Percentiles rank a stretch among this genome's conserved stretches.
Evolutionary conservation across 2,113 vertebrate species (phyloP).

Genomic region (Sorex araneus): DNA sequence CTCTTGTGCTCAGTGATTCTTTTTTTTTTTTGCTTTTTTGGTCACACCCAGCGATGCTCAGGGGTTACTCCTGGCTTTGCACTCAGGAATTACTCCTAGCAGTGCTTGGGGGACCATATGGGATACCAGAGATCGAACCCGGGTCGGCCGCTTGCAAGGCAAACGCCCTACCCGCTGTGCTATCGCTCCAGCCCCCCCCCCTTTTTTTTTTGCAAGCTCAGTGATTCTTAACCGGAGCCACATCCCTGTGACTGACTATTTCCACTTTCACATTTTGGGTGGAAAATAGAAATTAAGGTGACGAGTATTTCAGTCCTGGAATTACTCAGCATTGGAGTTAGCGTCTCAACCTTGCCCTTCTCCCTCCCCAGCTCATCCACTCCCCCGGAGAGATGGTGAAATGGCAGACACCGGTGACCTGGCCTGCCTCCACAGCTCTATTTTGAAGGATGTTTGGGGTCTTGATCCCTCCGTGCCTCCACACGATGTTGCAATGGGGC

Average conservation of each 20-base stretch:
- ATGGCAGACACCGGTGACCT: background rate
- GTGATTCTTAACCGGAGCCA: background rate
- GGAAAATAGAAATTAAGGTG: background rate
- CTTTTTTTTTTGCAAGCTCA: too few species aligned
- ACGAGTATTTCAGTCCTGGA: background rate
- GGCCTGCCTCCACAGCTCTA: background rate
- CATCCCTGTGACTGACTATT: background rate
- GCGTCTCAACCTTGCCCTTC: background rate
- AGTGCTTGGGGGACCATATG: too few species aligned
- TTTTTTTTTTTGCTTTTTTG: too few species aligned
- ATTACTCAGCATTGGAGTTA: conserved; percentile 20
- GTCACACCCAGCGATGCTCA: too few species aligned
- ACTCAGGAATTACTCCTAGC: too few species aligned
- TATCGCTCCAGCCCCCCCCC: too few species aligned
- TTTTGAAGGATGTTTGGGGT: conserved; percentile 11
- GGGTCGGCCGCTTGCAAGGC: too few species aligned
- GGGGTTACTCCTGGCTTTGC: too few species aligned
- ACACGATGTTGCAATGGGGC: conserved; percentile 42
- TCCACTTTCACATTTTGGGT: background rate
- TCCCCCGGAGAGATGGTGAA: conserved; percentile 30
- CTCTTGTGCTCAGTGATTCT: too few species aligned
- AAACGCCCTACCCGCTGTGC: too few species aligned
- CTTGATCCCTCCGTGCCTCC: background rate
- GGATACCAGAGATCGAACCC: too few species aligned
- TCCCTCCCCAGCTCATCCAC: background rate